phyloP scores from a whole-genome alignment of 2,113 vertebrate species.

The Chionis minor region DNA sequence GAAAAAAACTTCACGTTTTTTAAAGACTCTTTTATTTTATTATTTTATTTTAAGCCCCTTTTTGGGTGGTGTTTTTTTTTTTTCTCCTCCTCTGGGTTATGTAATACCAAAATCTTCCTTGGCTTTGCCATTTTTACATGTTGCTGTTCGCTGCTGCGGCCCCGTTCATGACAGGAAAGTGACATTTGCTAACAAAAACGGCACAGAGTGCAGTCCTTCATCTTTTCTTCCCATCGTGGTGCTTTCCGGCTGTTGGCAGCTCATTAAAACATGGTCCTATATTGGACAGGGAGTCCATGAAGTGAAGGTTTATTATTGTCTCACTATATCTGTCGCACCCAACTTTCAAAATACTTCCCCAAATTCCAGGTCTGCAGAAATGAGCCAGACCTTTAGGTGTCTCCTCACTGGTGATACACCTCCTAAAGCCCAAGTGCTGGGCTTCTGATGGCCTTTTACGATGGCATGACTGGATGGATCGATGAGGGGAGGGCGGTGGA shows the following conservation, averaged over 20 bases:
- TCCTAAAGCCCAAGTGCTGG: not conserved
- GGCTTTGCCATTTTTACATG: not conserved
- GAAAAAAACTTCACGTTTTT: not conserved
- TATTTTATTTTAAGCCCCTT: not conserved
- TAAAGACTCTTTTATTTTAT: not conserved
- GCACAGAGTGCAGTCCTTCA: not conserved
- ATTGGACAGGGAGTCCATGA: not conserved
- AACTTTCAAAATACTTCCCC: not conserved
- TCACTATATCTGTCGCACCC: not conserved
- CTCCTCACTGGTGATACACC: not conserved
- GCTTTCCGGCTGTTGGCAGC: not conserved
- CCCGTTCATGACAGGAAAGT: not conserved
- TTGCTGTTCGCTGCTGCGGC: not conserved
- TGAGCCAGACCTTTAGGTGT: not conserved
- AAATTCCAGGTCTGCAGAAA: not conserved
- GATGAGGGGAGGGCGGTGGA: too few species aligned
- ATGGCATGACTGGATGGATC: too few species aligned
- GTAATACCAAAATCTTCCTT: not conserved
- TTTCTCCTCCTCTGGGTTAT: accelerated
- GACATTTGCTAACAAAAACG: not conserved
- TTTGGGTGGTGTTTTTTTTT: not conserved
- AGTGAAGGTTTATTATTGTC: not conserved
- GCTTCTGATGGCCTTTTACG: too few species aligned
- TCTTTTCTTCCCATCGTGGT: not conserved
- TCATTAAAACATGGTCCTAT: not conserved